Percentiles rank a stretch among this genome's conserved stretches.
phyloP scores from a whole-genome alignment of 2,113 vertebrate genomes.

The Bubo blakistoni region DNA sequence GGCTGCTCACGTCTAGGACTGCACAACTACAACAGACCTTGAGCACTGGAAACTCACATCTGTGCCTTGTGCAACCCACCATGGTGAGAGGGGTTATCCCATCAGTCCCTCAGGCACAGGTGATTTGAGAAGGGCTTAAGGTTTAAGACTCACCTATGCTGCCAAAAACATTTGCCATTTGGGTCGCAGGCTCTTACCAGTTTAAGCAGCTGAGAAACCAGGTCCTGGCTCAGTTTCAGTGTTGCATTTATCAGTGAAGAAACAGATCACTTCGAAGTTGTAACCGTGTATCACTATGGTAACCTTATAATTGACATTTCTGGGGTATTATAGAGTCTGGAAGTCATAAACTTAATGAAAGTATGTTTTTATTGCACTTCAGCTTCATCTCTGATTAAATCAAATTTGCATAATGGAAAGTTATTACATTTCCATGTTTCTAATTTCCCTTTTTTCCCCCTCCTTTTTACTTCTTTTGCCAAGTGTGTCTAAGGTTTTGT shows the following conservation, averaged over 20 bases:
- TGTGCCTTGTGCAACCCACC: neutral
- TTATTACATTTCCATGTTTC: constrained; percentile 79
- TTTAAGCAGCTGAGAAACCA: neutral
- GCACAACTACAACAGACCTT: accelerated
- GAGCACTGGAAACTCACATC: neutral
- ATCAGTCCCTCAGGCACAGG: neutral
- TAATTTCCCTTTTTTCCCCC: constrained; percentile 51
- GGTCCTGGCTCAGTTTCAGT: neutral
- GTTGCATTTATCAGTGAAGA: neutral
- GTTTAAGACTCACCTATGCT: neutral
- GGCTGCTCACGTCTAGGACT: neutral
- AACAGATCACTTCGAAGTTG: constrained; percentile 15
- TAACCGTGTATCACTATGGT: constrained; percentile 68
- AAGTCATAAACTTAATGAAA: constrained; percentile 83
- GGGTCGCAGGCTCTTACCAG: accelerated
- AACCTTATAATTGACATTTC: constrained; percentile 70
- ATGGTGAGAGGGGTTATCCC: neutral
- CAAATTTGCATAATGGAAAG: constrained; percentile 79
- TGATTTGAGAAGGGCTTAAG: neutral
- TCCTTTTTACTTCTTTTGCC: neutral
- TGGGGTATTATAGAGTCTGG: constrained; percentile 53
- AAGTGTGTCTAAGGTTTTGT: constrained; percentile 40
- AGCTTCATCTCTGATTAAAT: constrained; percentile 80
- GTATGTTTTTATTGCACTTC: constrained; percentile 76
- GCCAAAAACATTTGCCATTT: neutral